A percentile compares a stretch with the other conserved stretches of the same genome.
These are phyloP conservation scores for Nemapogon koenigi DNA, from an alignment of 2,888 invertebrate species.

Conservation along the genomic window DNA sequence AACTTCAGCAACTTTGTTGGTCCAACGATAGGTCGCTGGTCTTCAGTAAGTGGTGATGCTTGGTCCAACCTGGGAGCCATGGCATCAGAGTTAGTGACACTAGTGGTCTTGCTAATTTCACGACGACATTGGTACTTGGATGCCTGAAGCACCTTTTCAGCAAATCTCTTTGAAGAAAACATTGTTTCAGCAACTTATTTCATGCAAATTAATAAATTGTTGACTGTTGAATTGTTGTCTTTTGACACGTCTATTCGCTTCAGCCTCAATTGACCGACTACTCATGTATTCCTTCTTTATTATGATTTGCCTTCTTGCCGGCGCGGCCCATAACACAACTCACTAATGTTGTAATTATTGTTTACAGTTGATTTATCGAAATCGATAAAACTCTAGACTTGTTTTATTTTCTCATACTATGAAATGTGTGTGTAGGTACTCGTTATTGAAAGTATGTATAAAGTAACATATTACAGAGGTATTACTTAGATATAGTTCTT, in stretches of 20 bases:
- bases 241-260: constrained; percentile 29
- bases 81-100: constrained; percentile 66
- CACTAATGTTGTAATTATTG: constrained; percentile 35
- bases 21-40: constrained; percentile 33
- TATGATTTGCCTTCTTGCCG: constrained; percentile 49
- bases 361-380: constrained; percentile 51
- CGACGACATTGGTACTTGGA: constrained; percentile 53
- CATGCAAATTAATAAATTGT: constrained; percentile 1
- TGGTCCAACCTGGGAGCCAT: constrained; percentile 59
- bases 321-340: constrained; percentile 33
- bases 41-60: constrained; percentile 31
- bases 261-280: constrained; percentile 41
- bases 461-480: too few species aligned
- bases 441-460: too few species aligned
- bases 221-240: background rate
- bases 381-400: constrained; percentile 11
- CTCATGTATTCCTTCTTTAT: constrained; percentile 38
- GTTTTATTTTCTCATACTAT: background rate
- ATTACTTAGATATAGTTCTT: too few species aligned
- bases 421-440: too few species aligned
- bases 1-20: constrained; percentile 55
- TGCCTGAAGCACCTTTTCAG: constrained; percentile 41
- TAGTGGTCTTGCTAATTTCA: constrained; percentile 67
- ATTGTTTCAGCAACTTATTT: constrained; percentile 26
- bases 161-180: constrained; percentile 47